Evolutionary conservation across 64 coral and sea anemone genomes (phyloP), one percentile per base, ranked within the genome.

Genomic region (Montipora sp.): DNA sequence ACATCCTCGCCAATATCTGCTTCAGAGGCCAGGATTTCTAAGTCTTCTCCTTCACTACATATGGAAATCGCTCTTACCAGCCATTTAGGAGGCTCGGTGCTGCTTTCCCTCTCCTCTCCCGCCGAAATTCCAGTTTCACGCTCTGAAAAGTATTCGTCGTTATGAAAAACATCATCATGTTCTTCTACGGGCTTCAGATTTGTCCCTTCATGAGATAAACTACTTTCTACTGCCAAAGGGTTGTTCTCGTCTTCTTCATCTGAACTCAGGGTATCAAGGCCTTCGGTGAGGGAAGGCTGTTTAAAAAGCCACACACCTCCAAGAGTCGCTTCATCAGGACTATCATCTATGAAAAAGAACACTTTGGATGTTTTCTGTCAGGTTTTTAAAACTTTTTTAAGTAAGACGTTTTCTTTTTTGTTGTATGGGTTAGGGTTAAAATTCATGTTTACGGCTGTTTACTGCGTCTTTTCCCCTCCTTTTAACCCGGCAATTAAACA

Each of bases 41-140:
- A 88, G 24, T 99, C 98, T 22, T 99, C 98, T 58, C 98, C 98
- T 51, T 96, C 98, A 65, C 98, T 99, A 24, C 98, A 99, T 16
- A 99, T 80, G 7, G 94, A 96, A 87, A 99, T 99, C 75, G 98
- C 98, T 94, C 98, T 58, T 47, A 83, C 87, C 4, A 99, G 80
- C 98, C 98, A 99, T 20, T 87, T 74, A 63, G 92, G 88, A 16
- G 92, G 90, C 0, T 79, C 71, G 2, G 81, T 57, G 65, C 47
- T 48, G 51, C 51, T 74, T 23, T 27, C 48, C 18, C 45, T 59
- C 9, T 78, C 77, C 5, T 91, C 75, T 15, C 87, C 79, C 47
- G 80, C 81, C 58, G 81, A 87, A 57, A 90, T 87, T 50, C 19
- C 72, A 70, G 50, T 9, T 21, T 92, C 80, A 21, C 66, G 43